Evolutionary conservation across 2,888 invertebrate genomes (phyloP), one percentile per base, ranked within the genome.

Genomic region (Dynastes tityus): DNA sequence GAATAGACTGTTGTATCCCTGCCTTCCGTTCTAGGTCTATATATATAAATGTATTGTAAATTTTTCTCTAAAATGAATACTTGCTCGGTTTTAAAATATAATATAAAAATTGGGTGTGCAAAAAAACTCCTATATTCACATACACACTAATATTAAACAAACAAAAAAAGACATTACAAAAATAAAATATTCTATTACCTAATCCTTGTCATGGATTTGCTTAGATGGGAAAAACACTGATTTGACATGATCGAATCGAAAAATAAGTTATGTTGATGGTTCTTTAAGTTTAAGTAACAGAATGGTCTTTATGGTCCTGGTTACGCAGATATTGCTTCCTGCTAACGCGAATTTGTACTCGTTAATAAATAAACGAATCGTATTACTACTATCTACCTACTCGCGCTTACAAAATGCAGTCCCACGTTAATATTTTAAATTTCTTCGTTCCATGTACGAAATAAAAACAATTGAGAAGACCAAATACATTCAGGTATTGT

Each of bases 141-240:
- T 61, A 22, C 49, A 45, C 40, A 11, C 27, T 2, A 58, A 27
- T 63, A 64, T 75, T 49, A 75, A 58, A 45, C n/a, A 27, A 49
- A 40, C n/a, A 32, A 65, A 68, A 49, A 68, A n/a, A 55, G 5
- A 53, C n/a, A 55, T 55, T 67, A 67, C n/a, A 51, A 68, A 68
- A 68, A 68, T 68, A 51, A 68, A 65, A 29, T 63, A 51, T 16
- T 45, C n/a, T 67, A 40, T 16, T 67, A 67, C 22, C 16, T 67
- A 27, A 49, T 68, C 27, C 51, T 68, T 68, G 68, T 68, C 68
- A 68, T 68, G 51, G 51, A 22, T n/a, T 27, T 29, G 68, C 68
- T 51, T 68, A 6, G 0, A 68, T 49, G 22, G 27, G 27, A 27
- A 29, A 27, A 37, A 27, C 51, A 68, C 45, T 68, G 40, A 27